A percentile compares a stretch with the other conserved stretches of the same genome.
Conservation (phyloP, 1,140 invertebrate genomes). For the Drosophila yakuba region DNA sequence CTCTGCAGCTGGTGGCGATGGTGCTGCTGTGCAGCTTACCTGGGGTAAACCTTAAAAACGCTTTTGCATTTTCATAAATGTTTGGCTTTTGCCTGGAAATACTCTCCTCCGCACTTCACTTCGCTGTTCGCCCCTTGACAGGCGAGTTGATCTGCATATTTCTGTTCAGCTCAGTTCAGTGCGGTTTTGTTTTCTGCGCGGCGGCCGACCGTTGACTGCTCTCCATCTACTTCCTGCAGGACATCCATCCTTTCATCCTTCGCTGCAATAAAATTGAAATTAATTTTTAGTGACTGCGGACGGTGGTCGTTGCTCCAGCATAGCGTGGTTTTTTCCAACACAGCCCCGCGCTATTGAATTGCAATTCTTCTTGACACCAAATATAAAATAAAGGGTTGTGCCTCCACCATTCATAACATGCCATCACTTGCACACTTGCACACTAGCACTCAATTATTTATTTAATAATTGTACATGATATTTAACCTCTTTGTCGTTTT, state of each 20-base stretch:
- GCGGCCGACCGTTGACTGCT: conserved; percentile 5
- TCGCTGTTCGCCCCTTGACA: conserved; percentile 7
- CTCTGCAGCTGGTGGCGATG: conserved; percentile 37
- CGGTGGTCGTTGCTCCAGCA: conserved; percentile 44
- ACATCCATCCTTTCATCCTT: background rate
- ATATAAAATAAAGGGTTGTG: background rate
- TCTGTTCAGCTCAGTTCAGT: conserved; percentile 52
- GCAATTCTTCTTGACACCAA: conserved; percentile 53
- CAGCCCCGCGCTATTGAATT: conserved; percentile 65
- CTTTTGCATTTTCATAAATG: conserved; percentile 83
- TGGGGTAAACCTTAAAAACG: conserved; percentile 80
- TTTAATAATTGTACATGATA: conserved; percentile 22
- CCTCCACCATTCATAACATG: background rate
- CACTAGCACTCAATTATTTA: conserved; percentile 38
- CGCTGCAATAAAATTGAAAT: conserved; percentile 78
- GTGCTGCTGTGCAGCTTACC: conserved; percentile 56
- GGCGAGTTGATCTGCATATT: conserved; percentile 67
- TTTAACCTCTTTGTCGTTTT: conserved; percentile 42
- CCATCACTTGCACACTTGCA: conserved; percentile 5
- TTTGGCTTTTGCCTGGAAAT: conserved; percentile 59
- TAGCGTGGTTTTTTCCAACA: conserved; percentile 46
- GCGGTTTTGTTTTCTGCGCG: conserved; percentile 54
- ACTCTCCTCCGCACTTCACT: conserved; percentile 10
- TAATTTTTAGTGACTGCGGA: conserved; percentile 84
- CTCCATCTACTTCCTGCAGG: background rate